Percentiles rank a stretch among this genome's conserved stretches.
phyloP scores from a whole-genome alignment of 2,113 vertebrate species.

The Tetrao urogallus region DNA sequence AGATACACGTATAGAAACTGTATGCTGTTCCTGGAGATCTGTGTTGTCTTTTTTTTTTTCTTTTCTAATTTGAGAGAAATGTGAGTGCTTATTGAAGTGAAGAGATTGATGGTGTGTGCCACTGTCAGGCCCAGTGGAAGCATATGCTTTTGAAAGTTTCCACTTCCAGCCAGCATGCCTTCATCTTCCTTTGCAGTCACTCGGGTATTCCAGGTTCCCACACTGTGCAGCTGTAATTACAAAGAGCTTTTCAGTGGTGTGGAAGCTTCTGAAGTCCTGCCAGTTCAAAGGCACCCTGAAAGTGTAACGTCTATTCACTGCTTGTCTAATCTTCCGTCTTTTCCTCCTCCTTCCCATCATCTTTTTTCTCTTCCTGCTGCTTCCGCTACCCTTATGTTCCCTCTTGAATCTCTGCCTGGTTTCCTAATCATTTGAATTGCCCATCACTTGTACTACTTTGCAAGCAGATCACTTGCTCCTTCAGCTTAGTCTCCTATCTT shows the following conservation, averaged over 20 bases:
- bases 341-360: background rate
- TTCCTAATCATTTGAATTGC: background rate
- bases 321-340: background rate
- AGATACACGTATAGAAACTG: constrained; percentile 53
- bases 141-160: constrained; percentile 14
- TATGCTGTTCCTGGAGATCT: constrained; percentile 49
- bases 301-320: background rate
- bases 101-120: constrained; percentile 31
- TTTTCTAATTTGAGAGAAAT: constrained; percentile 53
- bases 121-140: background rate
- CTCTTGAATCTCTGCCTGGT: background rate
- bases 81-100: background rate
- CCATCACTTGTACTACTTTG: background rate
- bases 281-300: background rate
- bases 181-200: background rate
- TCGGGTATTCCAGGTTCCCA: background rate
- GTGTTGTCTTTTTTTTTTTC: background rate
- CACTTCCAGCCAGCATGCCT: background rate
- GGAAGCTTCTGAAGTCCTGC: background rate
- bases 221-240: background rate
- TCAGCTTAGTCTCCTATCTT: background rate
- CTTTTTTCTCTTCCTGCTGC: background rate
- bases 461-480: background rate
- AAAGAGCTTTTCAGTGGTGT: background rate
- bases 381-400: background rate